Percentiles rank a stretch among this genome's conserved stretches.
Evolutionary conservation across 1,140 invertebrate genomes (phyloP).

Genomic region (Trichoplusia ni): DNA sequence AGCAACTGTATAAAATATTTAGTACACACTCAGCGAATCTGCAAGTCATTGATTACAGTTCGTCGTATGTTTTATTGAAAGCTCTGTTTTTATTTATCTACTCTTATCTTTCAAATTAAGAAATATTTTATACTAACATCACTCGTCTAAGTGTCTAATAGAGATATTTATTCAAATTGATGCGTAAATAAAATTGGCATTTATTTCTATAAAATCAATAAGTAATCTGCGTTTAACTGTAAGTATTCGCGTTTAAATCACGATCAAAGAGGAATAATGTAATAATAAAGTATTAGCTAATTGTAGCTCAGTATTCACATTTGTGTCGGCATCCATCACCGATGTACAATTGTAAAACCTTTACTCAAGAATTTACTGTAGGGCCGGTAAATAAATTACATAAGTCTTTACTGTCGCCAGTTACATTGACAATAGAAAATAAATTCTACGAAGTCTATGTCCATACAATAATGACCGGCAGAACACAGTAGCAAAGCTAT

Average conservation of each 20-base stretch:
- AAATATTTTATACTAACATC: too few species aligned
- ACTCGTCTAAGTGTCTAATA: too few species aligned
- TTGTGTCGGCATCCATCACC: not conserved
- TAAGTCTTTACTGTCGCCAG: constrained; percentile 8
- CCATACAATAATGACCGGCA: constrained; percentile 1
- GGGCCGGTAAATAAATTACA: not conserved
- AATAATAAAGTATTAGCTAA: constrained; percentile 1
- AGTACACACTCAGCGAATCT: too few species aligned
- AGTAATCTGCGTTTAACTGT: too few species aligned
- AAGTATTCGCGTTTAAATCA: not conserved
- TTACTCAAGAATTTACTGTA: constrained; percentile 2
- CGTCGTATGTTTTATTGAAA: too few species aligned
- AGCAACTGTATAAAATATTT: too few species aligned
- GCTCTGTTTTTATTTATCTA: too few species aligned
- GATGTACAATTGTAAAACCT: not conserved
- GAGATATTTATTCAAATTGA: too few species aligned
- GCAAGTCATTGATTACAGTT: too few species aligned
- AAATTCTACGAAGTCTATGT: constrained; percentile 7
- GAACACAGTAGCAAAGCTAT: not conserved
- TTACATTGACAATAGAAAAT: constrained; percentile 13
- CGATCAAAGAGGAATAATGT: not conserved
- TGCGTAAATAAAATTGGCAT: too few species aligned
- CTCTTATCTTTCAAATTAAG: too few species aligned
- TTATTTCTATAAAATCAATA: too few species aligned
- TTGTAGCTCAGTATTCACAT: not conserved